phyloP scores from a whole-genome alignment of 2,113 vertebrate species.

The Poecilia latipinna region DNA sequence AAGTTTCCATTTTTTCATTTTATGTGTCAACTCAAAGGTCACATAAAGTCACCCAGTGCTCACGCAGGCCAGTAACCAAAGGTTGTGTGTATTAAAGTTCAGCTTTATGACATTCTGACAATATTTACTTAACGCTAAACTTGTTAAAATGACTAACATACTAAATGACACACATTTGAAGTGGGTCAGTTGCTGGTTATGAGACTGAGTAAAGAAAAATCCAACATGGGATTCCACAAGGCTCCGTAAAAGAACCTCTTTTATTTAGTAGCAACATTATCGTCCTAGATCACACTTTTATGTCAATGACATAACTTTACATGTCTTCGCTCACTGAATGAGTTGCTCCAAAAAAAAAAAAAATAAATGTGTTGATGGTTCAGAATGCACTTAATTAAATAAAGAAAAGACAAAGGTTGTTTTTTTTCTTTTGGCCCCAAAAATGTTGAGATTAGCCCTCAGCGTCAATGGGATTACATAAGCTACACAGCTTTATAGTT shows the following conservation, averaged over 20 bases:
- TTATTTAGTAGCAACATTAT: neutral
- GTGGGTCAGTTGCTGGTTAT: neutral
- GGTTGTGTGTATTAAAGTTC: neutral
- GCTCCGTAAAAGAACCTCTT: neutral
- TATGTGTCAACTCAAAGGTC: neutral
- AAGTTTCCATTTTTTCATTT: neutral
- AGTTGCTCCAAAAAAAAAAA: too few species aligned
- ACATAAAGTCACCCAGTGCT: neutral
- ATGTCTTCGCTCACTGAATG: too few species aligned
- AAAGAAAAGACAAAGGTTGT: too few species aligned
- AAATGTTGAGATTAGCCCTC: too few species aligned
- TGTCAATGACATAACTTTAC: too few species aligned
- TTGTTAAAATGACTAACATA: neutral
- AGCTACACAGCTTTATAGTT: too few species aligned
- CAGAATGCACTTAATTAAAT: too few species aligned
- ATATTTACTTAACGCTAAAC: neutral
- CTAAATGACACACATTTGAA: neutral
- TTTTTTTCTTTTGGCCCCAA: too few species aligned
- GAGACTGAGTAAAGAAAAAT: neutral
- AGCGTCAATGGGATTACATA: too few species aligned
- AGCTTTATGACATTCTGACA: neutral
- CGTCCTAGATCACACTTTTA: too few species aligned
- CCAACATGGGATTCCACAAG: neutral
- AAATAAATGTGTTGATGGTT: too few species aligned
- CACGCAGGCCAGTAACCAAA: neutral